Conservation (phyloP, 2,797 vertebrate species). For the Xerus rutilus region DNA sequence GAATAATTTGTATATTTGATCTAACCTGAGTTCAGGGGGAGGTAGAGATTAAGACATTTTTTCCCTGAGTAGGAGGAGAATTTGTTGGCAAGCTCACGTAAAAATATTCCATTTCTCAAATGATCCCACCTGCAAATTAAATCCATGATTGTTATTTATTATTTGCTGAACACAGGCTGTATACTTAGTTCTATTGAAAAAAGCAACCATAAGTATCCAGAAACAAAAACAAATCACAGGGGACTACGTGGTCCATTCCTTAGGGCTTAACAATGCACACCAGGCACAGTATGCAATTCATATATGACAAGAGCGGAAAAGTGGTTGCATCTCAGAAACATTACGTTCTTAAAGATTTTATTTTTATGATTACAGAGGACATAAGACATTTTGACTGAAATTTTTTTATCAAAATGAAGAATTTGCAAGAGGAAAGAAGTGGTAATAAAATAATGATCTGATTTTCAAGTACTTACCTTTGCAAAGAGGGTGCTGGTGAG, state of each 20-base stretch:
- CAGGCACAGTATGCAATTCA: not conserved
- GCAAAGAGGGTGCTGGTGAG: not conserved
- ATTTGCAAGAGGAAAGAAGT: not conserved
- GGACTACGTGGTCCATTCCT: not conserved
- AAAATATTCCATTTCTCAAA: conserved; percentile 75
- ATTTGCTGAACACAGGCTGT: conserved; percentile 66
- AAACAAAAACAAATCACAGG: not conserved
- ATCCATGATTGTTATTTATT: conserved; percentile 70
- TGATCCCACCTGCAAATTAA: conserved; percentile 67
- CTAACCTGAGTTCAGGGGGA: conserved; percentile 2
- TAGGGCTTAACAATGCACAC: not conserved
- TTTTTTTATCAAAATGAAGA: conserved; percentile 1
- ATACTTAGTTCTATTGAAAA: conserved; percentile 5
- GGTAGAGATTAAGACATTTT: not conserved
- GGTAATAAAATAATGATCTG: not conserved
- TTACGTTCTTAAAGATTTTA: not conserved
- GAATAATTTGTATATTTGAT: conserved; percentile 31
- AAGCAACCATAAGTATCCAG: not conserved
- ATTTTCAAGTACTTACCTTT: not conserved
- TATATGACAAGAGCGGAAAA: not conserved
- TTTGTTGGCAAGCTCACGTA: conserved; percentile 59
- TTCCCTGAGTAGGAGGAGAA: conserved; percentile 40
- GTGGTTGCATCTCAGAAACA: not conserved
- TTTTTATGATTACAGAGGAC: conserved; percentile 20
- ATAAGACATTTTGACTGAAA: not conserved